phyloP scores from a whole-genome alignment of 2,888 invertebrate genomes.

The Artemia sinica region DNA sequence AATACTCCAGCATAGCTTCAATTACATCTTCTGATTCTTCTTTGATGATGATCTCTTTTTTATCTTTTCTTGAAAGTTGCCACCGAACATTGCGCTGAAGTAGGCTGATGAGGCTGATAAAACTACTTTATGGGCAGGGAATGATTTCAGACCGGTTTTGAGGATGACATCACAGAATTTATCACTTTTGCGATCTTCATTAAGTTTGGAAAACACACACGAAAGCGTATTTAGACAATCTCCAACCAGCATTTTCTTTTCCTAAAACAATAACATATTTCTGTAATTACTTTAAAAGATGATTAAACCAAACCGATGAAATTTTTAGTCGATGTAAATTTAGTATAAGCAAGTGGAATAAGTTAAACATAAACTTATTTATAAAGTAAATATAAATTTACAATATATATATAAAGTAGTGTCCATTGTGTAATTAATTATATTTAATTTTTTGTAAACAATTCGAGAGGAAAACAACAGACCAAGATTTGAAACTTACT shows the following conservation, averaged over 20 bases:
- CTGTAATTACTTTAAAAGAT: too few relatives aligned
- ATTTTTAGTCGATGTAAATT: too few relatives aligned
- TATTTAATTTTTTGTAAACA: too few relatives aligned
- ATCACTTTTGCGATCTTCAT: background rate
- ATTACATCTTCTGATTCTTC: background rate
- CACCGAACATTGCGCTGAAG: background rate
- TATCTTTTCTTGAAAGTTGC: slow-evolving; percentile 7
- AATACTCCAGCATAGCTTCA: background rate
- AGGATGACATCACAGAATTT: slow-evolving; percentile 7
- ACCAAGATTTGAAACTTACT: too few relatives aligned
- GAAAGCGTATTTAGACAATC: slow-evolving; percentile 1
- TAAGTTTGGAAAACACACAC: background rate
- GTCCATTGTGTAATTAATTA: too few relatives aligned
- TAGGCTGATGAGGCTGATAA: background rate
- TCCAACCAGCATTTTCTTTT: background rate
- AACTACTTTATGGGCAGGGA: slow-evolving; percentile 5
- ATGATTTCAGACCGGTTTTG: background rate
- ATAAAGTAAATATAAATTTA: too few relatives aligned
- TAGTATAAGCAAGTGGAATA: too few relatives aligned
- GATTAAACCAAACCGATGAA: too few relatives aligned
- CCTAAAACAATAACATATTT: too few relatives aligned
- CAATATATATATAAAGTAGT: too few relatives aligned
- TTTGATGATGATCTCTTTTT: background rate
- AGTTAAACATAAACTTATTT: too few relatives aligned
- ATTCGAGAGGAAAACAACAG: too few relatives aligned